Evolutionary conservation across 2,888 invertebrate genomes (phyloP).

Genomic region (Heliothis peltigera): DNA sequence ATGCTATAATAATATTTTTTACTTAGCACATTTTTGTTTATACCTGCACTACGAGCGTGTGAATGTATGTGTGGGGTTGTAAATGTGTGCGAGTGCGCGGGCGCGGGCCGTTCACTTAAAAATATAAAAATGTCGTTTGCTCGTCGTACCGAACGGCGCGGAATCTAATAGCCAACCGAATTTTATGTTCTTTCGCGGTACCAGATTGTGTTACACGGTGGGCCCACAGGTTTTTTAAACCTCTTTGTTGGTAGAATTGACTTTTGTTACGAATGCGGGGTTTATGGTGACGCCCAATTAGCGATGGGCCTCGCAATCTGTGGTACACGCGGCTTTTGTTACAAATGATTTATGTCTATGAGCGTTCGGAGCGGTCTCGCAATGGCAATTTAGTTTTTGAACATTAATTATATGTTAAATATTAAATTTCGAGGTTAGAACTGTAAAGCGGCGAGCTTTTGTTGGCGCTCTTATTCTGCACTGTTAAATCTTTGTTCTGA

Average conservation of each 20-base stretch:
- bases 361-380: slow-evolving; percentile 59
- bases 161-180: slow-evolving; percentile 80
- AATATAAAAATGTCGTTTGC: slow-evolving; percentile 82
- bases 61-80: slow-evolving; percentile 60
- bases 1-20: slow-evolving; percentile 89
- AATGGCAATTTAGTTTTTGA: slow-evolving; percentile 68
- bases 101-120: slow-evolving; percentile 71
- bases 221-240: slow-evolving; percentile 69
- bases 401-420: slow-evolving; percentile 67
- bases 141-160: slow-evolving; percentile 70
- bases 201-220: slow-evolving; percentile 80
- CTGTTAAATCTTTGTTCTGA: slow-evolving; percentile 57
- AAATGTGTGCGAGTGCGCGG: slow-evolving; percentile 68
- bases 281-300: slow-evolving; percentile 79
- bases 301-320: slow-evolving; percentile 70
- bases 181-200: slow-evolving; percentile 87
- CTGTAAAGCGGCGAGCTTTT: slow-evolving; percentile 56
- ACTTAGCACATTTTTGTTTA: slow-evolving; percentile 88
- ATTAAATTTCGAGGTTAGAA: slow-evolving; percentile 66
- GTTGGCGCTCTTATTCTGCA: slow-evolving; percentile 37
- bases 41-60: slow-evolving; percentile 64
- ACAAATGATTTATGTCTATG: slow-evolving; percentile 82
- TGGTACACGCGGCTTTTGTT: slow-evolving; percentile 80
- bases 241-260: slow-evolving; percentile 75
- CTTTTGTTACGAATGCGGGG: slow-evolving; percentile 67